Percentiles rank a stretch among this genome's conserved stretches.
Conservation (phyloP, 2,113 vertebrate species). For the Peromyscus leucopus region DNA sequence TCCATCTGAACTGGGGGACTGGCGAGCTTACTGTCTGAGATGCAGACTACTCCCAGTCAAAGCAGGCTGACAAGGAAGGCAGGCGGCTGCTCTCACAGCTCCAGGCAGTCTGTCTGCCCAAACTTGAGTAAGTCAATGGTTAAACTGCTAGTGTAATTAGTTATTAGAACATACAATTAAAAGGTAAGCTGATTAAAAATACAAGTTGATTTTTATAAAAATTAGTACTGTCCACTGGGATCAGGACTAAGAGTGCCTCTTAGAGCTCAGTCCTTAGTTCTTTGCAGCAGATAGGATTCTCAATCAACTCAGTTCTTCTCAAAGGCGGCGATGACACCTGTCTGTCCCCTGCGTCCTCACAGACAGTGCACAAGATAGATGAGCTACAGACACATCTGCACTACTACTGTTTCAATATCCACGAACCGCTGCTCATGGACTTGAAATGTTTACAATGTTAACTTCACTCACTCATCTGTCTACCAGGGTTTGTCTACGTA, state of each 20-base stretch:
- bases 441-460: background rate
- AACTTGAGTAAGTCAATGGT: slow-evolving; percentile 26
- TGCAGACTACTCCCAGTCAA: slow-evolving; percentile 57
- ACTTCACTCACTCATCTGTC: background rate
- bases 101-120: slow-evolving; percentile 23
- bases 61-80: slow-evolving; percentile 36
- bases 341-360: background rate
- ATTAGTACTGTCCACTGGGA: background rate
- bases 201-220: background rate
- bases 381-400: background rate
- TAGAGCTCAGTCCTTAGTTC: slow-evolving; percentile 34
- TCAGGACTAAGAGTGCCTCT: slow-evolving; percentile 9
- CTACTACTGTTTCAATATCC: background rate
- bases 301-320: background rate
- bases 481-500: background rate
- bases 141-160: background rate
- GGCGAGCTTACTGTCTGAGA: slow-evolving; percentile 36
- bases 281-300: slow-evolving; percentile 39
- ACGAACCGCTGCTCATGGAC: background rate
- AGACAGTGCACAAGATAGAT: background rate
- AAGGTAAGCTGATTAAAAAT: background rate
- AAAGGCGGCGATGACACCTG: background rate
- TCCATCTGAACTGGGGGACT: slow-evolving; percentile 66
- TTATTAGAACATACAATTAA: background rate
- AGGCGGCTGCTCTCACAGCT: slow-evolving; percentile 67